A percentile compares a stretch with the other conserved stretches of the same genome.
Conservation (phyloP, 2,113 vertebrate genomes). For the Pelusios castaneus region DNA sequence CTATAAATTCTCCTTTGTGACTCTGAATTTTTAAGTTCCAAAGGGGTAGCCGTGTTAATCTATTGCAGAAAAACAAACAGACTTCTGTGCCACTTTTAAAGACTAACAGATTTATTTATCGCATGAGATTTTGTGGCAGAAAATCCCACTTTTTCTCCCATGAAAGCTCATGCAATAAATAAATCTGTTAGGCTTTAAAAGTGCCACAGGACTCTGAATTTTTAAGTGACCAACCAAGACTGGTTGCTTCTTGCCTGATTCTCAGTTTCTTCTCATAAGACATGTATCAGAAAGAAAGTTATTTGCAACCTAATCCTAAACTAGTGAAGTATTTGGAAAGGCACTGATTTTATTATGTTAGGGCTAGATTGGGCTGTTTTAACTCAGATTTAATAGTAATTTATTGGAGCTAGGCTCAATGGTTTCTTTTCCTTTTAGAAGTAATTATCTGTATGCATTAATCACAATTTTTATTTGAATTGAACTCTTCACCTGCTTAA, state of each 20-base stretch:
- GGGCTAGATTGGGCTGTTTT: background rate
- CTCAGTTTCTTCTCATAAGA: background rate
- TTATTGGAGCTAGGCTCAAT: background rate
- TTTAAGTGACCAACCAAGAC: accelerated
- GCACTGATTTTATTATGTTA: background rate
- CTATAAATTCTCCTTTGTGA: background rate
- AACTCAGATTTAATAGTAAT: background rate
- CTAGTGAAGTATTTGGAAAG: background rate
- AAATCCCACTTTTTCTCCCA: too few relatives aligned
- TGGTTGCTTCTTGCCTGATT: background rate
- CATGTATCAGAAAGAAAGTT: background rate
- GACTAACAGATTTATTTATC: too few relatives aligned
- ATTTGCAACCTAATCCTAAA: background rate
- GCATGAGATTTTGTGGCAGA: too few relatives aligned
- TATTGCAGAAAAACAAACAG: too few relatives aligned
- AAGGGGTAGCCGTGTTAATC: too few relatives aligned
- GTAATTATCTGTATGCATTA: background rate
- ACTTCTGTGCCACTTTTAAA: too few relatives aligned
- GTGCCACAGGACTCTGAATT: too few relatives aligned
- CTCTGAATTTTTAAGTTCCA: background rate
- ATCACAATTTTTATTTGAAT: background rate
- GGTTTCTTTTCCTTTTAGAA: background rate
- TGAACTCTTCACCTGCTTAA: accelerated
- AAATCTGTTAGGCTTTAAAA: too few relatives aligned
- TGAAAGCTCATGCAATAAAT: too few relatives aligned